Conservation (phyloP, 1,140 invertebrate genomes). For the Tachypleus tridentatus region DNA sequence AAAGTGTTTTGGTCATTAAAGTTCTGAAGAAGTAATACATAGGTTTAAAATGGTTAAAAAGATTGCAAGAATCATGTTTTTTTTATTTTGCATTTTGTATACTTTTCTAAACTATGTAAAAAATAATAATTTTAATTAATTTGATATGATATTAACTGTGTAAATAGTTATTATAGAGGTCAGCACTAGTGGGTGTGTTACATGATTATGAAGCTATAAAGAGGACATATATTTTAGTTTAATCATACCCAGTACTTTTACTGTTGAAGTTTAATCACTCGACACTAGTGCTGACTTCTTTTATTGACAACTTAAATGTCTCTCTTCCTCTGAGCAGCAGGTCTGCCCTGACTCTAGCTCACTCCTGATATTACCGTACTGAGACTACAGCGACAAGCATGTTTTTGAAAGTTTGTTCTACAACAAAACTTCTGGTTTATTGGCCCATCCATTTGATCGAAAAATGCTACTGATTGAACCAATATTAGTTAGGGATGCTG, state of each 20-base stretch:
- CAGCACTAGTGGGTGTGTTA: neutral
- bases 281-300: constrained; percentile 4
- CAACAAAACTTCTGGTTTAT: too few relatives aligned
- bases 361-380: too few relatives aligned
- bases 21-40: too few relatives aligned
- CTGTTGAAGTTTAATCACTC: neutral
- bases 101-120: neutral
- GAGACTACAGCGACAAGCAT: too few relatives aligned
- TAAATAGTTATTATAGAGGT: neutral
- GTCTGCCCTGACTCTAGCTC: neutral
- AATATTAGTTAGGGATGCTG: constrained; percentile 32
- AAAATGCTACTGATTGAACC: neutral
- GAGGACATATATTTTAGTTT: constrained; percentile 4
- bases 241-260: neutral
- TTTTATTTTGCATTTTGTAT: constrained; percentile 2
- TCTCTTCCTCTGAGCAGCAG: neutral
- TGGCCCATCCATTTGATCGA: too few relatives aligned
- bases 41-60: too few relatives aligned
- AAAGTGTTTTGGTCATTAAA: too few relatives aligned
- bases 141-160: neutral
- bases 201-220: neutral
- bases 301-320: neutral
- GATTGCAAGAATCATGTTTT: neutral
- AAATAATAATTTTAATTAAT: neutral
- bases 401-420: too few relatives aligned